Percentiles rank a stretch among this genome's conserved stretches.
phyloP scores from a whole-genome alignment of 2,113 vertebrate species.

The Proterorhinus semilunaris region DNA sequence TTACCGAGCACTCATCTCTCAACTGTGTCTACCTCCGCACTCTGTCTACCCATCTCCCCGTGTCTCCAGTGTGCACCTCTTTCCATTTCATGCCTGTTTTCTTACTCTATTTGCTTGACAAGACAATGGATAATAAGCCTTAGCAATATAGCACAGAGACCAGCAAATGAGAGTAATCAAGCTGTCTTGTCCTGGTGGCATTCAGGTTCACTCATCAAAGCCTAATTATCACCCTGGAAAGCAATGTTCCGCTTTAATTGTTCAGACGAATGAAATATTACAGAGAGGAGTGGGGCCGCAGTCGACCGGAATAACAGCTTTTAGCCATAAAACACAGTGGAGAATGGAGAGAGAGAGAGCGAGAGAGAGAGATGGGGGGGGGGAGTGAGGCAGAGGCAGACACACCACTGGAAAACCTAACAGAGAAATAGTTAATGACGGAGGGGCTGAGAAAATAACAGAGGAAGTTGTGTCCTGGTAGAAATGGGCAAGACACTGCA shows the following conservation, averaged over 20 bases:
- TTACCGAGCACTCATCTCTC: slow-evolving; percentile 65
- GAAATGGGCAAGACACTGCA: too few species aligned
- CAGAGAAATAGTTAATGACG: slow-evolving; percentile 39
- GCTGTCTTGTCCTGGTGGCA: slow-evolving; percentile 76
- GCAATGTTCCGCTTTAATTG: slow-evolving; percentile 82
- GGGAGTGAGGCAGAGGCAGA: not conserved
- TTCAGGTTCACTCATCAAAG: slow-evolving; percentile 79
- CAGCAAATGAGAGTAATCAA: slow-evolving; percentile 79
- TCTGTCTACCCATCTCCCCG: slow-evolving; percentile 45
- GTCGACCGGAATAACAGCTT: slow-evolving; percentile 77
- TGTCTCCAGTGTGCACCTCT: slow-evolving; percentile 54
- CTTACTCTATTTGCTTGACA: slow-evolving; percentile 73
- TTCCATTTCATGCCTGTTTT: slow-evolving; percentile 74
- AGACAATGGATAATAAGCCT: slow-evolving; percentile 77
- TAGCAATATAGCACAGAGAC: slow-evolving; percentile 71
- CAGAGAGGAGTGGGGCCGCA: slow-evolving; percentile 72
- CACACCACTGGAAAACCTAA: slow-evolving; percentile 36
- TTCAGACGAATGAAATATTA: slow-evolving; percentile 81
- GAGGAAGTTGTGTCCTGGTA: too few species aligned
- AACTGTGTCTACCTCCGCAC: slow-evolving; percentile 49
- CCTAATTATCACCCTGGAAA: slow-evolving; percentile 79
- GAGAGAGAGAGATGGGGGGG: not conserved
- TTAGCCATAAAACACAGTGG: slow-evolving; percentile 70
- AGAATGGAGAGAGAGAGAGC: slow-evolving; percentile 45
- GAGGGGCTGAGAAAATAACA: too few species aligned